Conservation (phyloP, 2,888 invertebrate species). For the Macrosoma leucophasiata region DNA sequence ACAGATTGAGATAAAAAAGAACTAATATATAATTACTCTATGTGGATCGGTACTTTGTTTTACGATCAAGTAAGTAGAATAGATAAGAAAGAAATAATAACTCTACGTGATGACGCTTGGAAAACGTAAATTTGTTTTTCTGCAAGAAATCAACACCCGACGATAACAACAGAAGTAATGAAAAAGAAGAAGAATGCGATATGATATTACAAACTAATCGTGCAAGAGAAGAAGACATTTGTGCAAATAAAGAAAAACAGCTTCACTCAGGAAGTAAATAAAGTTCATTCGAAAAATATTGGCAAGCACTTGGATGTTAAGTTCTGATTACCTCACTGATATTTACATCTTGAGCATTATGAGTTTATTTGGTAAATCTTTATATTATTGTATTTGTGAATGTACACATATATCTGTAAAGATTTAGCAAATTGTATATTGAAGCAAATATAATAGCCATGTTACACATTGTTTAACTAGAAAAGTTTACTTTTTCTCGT, state of each 20-base stretch:
- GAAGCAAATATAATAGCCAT: no score
- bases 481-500: slow-evolving; percentile 43
- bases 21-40: no score
- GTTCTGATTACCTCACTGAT: slow-evolving; percentile 70
- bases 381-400: no score
- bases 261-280: slow-evolving; percentile 38
- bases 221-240: slow-evolving; percentile 36
- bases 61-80: slow-evolving; percentile 12
- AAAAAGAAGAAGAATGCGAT: slow-evolving; percentile 38
- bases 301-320: slow-evolving; percentile 67
- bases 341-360: slow-evolving; percentile 52
- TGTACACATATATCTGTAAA: no score
- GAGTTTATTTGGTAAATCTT: slow-evolving; percentile 18
- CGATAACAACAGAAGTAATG: slow-evolving; percentile 38
- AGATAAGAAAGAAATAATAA: slow-evolving; percentile 29
- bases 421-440: no score
- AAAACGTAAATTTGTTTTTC: slow-evolving; percentile 60
- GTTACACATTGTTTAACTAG: no score
- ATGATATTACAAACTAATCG: slow-evolving; percentile 49
- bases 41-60: no score
- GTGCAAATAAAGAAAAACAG: slow-evolving; percentile 37
- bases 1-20: slow-evolving; percentile 68
- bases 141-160: slow-evolving; percentile 43
- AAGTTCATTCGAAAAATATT: slow-evolving; percentile 56
- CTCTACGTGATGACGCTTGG: no score